Evolutionary conservation across 2,888 invertebrate genomes (phyloP).

Genomic region (Operophtera brumata): DNA sequence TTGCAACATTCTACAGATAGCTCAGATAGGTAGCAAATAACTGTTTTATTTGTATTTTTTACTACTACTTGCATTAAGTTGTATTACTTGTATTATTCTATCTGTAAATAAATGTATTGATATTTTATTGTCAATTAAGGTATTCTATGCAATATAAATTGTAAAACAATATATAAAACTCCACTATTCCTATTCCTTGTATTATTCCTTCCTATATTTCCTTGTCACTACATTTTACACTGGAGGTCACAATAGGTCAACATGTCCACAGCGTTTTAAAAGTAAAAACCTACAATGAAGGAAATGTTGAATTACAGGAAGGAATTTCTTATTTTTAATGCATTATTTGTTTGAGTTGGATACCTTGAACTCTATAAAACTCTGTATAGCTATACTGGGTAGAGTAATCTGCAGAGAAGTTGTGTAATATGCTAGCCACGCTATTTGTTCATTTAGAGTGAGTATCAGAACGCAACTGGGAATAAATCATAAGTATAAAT

Average conservation of each 20-base stretch:
- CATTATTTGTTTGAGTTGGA: neutral
- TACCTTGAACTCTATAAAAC: conserved; percentile 17
- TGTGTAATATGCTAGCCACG: conserved; percentile 53
- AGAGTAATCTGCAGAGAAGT: conserved; percentile 46
- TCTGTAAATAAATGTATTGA: no score
- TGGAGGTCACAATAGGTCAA: conserved; percentile 44
- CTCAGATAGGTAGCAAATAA: no score
- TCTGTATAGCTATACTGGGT: conserved; percentile 12
- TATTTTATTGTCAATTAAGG: no score
- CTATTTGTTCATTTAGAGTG: conserved; percentile 22
- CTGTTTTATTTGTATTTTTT: no score
- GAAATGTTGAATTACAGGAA: neutral
- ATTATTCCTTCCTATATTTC: no score
- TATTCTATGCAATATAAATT: no score
- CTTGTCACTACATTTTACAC: neutral
- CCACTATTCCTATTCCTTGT: no score
- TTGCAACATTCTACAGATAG: no score
- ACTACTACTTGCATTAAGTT: no score
- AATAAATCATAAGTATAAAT: neutral
- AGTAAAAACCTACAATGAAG: neutral
- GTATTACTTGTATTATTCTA: no score
- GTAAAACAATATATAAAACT: no score
- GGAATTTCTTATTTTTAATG: neutral
- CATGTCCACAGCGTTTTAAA: conserved; percentile 2
- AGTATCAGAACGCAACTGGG: neutral